A percentile compares a stretch with the other conserved stretches of the same genome.
These are phyloP conservation scores for Tetragnatha versicolor DNA, from an alignment of 1,140 invertebrate genomes.

Conservation along the genomic window DNA sequence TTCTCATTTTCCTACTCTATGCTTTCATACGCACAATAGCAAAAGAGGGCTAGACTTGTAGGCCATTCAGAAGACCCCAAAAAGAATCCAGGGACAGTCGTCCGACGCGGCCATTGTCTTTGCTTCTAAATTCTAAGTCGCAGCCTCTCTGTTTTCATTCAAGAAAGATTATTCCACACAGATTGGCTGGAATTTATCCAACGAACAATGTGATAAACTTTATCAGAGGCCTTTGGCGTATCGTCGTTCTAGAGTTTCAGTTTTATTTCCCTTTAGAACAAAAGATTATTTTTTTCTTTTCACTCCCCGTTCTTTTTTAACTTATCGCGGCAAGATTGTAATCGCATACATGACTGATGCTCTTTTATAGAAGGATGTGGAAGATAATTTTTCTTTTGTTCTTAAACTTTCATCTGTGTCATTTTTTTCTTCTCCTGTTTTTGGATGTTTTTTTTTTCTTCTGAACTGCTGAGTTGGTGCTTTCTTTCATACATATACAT, in stretches of 20 bases:
- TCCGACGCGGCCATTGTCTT: too few species aligned
- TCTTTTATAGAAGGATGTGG: neutral
- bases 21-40: too few species aligned
- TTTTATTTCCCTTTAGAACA: slow-evolving; percentile 25
- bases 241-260: slow-evolving; percentile 31
- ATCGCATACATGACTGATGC: slow-evolving; percentile 43
- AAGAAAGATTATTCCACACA: slow-evolving; percentile 12
- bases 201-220: slow-evolving; percentile 33
- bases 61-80: too few species aligned
- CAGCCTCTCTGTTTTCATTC: neutral
- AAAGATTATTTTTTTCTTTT: slow-evolving; percentile 11
- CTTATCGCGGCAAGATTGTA: slow-evolving; percentile 32
- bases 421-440: neutral
- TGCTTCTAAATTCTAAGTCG: too few species aligned
- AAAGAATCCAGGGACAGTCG: too few species aligned
- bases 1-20: too few species aligned
- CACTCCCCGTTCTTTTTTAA: neutral
- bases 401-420: slow-evolving; percentile 38
- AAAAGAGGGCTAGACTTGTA: too few species aligned
- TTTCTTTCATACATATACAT: too few species aligned
- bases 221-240: slow-evolving; percentile 29
- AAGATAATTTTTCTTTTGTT: slow-evolving; percentile 35
- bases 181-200: slow-evolving; percentile 24
- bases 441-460: slow-evolving; percentile 1
- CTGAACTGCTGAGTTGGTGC: too few species aligned